phyloP scores from a whole-genome alignment of 1,140 invertebrate genomes.

The Macrosteles quadrilineatus region DNA sequence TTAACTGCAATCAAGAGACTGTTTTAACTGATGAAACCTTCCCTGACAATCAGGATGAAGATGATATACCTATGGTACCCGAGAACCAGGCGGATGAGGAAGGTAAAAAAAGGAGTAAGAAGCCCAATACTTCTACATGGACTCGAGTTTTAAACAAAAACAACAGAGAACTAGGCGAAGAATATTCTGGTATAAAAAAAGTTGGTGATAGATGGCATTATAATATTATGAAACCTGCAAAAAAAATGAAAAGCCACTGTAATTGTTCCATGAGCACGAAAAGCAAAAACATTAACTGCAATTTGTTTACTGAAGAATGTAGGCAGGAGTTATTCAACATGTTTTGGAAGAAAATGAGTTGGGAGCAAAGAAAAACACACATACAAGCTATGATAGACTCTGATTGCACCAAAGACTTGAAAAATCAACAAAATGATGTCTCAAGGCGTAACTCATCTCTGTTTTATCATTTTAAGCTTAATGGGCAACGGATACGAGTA shows the following conservation, averaged over 20 bases:
- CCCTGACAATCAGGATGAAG: too few species aligned
- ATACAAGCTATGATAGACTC: neutral
- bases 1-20: too few species aligned
- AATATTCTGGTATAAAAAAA: neutral
- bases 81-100: neutral
- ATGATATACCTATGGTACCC: too few species aligned
- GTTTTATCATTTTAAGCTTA: neutral
- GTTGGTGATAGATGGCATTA: neutral
- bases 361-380: neutral
- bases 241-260: neutral
- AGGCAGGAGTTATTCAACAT: neutral
- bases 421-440: neutral
- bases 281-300: neutral
- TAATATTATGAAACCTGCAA: neutral
- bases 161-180: neutral
- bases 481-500: neutral
- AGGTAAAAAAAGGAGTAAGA: neutral
- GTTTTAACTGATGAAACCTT: too few species aligned
- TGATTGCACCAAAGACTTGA: neutral
- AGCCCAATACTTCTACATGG: neutral
- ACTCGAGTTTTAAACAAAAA: neutral
- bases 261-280: neutral
- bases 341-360: neutral
- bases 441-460: neutral
- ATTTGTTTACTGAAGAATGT: neutral